A percentile compares a stretch with the other conserved stretches of the same genome.
Conservation (phyloP, 2,113 vertebrate species). For the Merops nubicus region DNA sequence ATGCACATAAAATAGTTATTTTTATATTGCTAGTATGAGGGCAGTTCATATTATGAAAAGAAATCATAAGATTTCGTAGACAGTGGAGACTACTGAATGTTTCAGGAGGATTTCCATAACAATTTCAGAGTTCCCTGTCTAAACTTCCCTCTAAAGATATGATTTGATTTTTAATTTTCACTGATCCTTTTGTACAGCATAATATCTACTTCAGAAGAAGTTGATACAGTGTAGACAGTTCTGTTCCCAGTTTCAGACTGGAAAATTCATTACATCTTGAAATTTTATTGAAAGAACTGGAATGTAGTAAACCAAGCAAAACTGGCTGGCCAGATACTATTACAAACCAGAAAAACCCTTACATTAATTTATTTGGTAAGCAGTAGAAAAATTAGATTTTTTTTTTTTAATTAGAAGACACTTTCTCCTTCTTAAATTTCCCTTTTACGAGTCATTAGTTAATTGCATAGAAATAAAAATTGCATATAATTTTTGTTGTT, state of each 20-base stretch:
- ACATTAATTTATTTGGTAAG: neutral
- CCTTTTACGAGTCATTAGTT: neutral
- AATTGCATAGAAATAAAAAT: neutral
- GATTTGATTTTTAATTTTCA: neutral
- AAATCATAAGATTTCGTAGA: neutral
- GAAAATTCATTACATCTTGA: neutral
- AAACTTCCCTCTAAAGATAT: neutral
- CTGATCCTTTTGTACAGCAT: neutral
- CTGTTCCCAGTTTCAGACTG: neutral
- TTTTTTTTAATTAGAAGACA: neutral
- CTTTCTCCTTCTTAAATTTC: neutral
- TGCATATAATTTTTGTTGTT: rapidly evolving
- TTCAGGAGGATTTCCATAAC: neutral
- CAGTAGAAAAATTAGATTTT: neutral
- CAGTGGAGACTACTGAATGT: neutral
- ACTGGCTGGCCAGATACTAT: neutral
- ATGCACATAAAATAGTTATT: neutral
- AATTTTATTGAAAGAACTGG: neutral
- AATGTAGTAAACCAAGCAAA: neutral
- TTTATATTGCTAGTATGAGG: neutral
- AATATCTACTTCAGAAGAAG: neutral
- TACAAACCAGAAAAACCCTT: neutral
- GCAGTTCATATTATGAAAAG: neutral
- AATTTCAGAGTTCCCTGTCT: neutral
- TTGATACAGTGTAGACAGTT: neutral